phyloP scores from a whole-genome alignment of 2,797 vertebrate species.

The Pteropus rufus region DNA sequence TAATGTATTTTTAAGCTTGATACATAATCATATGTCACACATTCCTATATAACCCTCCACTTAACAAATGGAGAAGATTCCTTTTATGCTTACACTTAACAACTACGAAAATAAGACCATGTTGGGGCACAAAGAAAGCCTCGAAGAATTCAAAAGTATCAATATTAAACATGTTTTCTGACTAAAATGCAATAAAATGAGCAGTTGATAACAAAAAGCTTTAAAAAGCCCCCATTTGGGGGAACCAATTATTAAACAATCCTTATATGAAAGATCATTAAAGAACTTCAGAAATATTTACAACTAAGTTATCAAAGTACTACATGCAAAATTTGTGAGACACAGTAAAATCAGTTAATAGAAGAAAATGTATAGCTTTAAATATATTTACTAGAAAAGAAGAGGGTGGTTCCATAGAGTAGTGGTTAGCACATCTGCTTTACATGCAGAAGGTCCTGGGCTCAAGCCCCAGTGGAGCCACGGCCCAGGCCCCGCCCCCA shows the following conservation, averaged over 20 bases:
- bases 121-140: not conserved
- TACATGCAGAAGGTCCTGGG: too few species aligned
- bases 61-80: not conserved
- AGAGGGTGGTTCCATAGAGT: not conserved
- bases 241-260: constrained; percentile 1
- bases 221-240: not conserved
- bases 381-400: not conserved
- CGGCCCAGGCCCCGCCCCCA: too few species aligned
- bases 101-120: not conserved
- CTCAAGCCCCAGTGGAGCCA: too few species aligned
- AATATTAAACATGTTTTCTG: not conserved
- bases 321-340: not conserved
- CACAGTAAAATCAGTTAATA: not conserved
- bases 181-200: not conserved
- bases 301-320: not conserved
- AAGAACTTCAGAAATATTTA: not conserved
- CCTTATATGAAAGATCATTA: not conserved
- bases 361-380: not conserved
- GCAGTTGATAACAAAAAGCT: too few species aligned
- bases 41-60: not conserved
- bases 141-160: not conserved
- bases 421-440: too few species aligned
- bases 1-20: not conserved
- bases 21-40: not conserved
- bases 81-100: not conserved